Conservation (phyloP, 2,797 vertebrate genomes). For the Danio choprae region DNA sequence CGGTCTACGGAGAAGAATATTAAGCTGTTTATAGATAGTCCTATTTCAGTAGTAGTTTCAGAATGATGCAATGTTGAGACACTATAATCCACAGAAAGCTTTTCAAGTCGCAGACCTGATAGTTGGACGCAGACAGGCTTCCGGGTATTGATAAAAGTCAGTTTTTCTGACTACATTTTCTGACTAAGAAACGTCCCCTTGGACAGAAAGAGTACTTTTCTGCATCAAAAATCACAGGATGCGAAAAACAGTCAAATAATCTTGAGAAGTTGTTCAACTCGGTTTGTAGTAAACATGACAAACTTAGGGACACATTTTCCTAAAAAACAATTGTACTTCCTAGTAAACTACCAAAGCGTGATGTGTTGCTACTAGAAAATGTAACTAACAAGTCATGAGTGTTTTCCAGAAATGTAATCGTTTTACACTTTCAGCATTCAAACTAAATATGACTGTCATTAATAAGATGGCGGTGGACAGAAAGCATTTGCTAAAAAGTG, state of each 20-base stretch:
- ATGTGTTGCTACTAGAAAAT: too few relatives aligned
- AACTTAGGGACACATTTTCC: too few relatives aligned
- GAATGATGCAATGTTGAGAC: constrained; percentile 20
- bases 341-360: too few relatives aligned
- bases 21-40: neutral
- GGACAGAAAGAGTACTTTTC: neutral
- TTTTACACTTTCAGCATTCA: too few relatives aligned
- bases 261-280: too few relatives aligned
- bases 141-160: constrained; percentile 16
- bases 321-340: too few relatives aligned
- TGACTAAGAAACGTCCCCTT: neutral
- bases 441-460: too few relatives aligned
- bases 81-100: constrained; percentile 7
- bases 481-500: too few relatives aligned
- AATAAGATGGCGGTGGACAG: too few relatives aligned
- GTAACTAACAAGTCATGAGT: too few relatives aligned
- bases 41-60: neutral
- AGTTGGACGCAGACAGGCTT: constrained; percentile 13
- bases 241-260: neutral
- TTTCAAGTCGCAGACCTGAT: constrained; percentile 1
- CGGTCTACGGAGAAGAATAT: constrained; percentile 1
- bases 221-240: neutral
- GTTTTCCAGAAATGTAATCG: too few relatives aligned
- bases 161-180: constrained; percentile 12
- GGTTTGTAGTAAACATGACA: neutral